Conservation (phyloP, 2,888 invertebrate species). For the Norana najaformis region DNA sequence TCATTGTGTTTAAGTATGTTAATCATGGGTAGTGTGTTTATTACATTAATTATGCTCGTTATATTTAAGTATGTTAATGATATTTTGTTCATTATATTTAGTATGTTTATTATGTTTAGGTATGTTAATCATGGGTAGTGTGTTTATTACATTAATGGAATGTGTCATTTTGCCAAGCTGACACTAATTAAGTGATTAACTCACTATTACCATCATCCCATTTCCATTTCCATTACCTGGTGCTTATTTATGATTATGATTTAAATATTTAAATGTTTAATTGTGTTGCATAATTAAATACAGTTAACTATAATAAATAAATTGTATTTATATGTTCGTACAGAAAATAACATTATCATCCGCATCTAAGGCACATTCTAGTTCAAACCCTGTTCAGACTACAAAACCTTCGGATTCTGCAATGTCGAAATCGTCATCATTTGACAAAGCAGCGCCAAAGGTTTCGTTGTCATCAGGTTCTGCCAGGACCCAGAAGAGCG, state of each 20-base stretch:
- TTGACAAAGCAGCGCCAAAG: neutral
- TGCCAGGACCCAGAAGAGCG: neutral
- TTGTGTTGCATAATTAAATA: too few relatives aligned
- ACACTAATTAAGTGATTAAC: too few relatives aligned
- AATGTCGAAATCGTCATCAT: neutral
- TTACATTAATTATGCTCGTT: neutral
- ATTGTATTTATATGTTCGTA: neutral
- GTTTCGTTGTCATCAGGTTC: neutral
- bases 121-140: too few relatives aligned
- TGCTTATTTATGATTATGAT: too few relatives aligned
- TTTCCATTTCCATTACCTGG: too few relatives aligned
- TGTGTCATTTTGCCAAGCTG: too few relatives aligned
- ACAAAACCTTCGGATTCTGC: neutral
- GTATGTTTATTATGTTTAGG: too few relatives aligned
- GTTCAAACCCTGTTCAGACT: neutral
- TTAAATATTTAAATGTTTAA: too few relatives aligned
- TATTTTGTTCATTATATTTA: too few relatives aligned
- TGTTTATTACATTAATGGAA: too few relatives aligned
- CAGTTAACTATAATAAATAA: neutral
- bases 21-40: neutral
- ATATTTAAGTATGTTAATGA: too few relatives aligned
- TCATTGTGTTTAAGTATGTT: neutral
- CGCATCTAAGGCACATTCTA: neutral
- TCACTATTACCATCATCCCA: too few relatives aligned
- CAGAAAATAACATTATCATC: neutral